These are phyloP conservation scores for Oryctes rhinoceros DNA, from an alignment of 1,140 invertebrate species.

Conservation along the genomic window DNA sequence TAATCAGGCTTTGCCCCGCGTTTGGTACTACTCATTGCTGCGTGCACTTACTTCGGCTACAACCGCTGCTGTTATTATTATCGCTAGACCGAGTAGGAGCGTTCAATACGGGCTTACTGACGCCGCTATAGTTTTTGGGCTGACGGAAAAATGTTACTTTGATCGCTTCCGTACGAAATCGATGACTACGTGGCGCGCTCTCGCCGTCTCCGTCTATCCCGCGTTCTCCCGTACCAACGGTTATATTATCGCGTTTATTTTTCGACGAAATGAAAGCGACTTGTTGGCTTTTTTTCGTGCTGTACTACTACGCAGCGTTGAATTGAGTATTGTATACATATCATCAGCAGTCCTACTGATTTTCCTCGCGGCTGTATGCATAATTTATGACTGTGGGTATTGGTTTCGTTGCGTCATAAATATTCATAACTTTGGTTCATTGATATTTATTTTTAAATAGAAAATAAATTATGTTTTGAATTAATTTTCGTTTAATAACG, in stretches of 20 bases:
- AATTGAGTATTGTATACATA: constrained; percentile 20
- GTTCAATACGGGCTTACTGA: constrained; percentile 20
- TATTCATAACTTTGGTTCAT: not conserved
- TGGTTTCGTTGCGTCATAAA: constrained; percentile 3
- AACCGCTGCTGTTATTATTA: constrained; percentile 22
- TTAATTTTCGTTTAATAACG: too few species aligned
- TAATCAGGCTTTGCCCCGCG: constrained; percentile 13
- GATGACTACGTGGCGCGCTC: not conserved
- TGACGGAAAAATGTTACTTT: constrained; percentile 32
- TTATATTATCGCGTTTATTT: constrained; percentile 19
- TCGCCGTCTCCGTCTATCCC: not conserved
- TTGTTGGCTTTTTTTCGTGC: not conserved
- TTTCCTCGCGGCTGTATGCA: constrained; percentile 13
- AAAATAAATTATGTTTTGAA: too few species aligned
- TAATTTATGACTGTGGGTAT: not conserved
- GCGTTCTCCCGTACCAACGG: not conserved
- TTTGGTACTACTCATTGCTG: constrained; percentile 15
- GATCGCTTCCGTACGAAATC: constrained; percentile 20
- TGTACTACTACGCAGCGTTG: not conserved
- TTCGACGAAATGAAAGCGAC: not conserved
- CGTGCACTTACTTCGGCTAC: not conserved
- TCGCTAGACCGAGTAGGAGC: constrained; percentile 2
- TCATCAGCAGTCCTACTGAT: constrained; percentile 8
- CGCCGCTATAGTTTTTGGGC: constrained; percentile 35
- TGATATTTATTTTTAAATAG: not conserved